Evolutionary conservation across 2,113 vertebrate genomes (phyloP).

Genomic region (Elgaria multicarinata): DNA sequence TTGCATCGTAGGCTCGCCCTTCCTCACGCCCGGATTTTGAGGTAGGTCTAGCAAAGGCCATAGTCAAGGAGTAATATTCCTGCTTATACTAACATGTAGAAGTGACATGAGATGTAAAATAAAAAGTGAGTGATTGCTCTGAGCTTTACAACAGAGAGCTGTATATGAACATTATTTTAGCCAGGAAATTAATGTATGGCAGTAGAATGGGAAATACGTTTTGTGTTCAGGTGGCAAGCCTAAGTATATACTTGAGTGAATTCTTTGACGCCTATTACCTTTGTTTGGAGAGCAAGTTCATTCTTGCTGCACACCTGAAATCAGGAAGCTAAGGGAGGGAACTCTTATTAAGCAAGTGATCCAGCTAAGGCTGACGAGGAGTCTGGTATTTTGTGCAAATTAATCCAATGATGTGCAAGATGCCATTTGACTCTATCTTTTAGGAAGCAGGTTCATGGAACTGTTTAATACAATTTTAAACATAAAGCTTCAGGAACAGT

Average conservation of each 20-base stretch:
- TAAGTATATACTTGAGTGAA: background rate
- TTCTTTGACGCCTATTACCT: background rate
- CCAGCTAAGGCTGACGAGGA: background rate
- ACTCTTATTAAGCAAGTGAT: background rate
- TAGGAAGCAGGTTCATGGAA: background rate
- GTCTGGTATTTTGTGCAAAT: background rate
- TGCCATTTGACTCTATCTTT: background rate
- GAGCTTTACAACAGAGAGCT: background rate
- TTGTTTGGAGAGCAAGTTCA: background rate
- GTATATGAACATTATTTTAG: background rate
- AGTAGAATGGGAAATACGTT: background rate
- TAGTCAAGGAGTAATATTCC: background rate
- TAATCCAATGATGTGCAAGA: background rate
- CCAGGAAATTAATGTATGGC: background rate
- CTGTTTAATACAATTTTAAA: constrained; percentile 9
- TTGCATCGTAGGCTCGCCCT: too few relatives aligned
- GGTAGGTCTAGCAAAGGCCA: too few relatives aligned
- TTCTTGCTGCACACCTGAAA: background rate
- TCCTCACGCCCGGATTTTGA: too few relatives aligned
- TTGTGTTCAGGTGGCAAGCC: background rate
- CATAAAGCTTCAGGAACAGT: background rate
- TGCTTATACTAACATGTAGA: background rate
- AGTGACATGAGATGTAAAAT: background rate
- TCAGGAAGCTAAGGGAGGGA: background rate
- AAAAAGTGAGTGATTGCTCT: background rate